phyloP scores from a whole-genome alignment of 2,888 invertebrate genomes.

The Linnaemya vulpina region DNA sequence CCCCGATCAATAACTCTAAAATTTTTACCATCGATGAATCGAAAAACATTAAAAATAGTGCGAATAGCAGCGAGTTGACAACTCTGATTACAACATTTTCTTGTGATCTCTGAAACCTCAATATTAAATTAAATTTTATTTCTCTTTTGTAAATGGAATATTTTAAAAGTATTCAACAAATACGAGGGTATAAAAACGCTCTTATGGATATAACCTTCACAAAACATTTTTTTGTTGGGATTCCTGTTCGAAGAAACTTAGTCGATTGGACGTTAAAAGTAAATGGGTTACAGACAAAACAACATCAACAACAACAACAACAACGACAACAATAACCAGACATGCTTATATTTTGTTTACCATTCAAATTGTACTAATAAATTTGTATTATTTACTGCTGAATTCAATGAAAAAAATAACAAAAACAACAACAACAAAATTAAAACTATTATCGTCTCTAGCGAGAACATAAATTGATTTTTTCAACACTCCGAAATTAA shows the following conservation, averaged over 20 bases:
- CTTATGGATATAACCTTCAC: conserved; percentile 44
- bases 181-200: background rate
- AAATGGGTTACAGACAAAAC: background rate
- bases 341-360: conserved; percentile 13
- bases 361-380: conserved; percentile 11
- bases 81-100: background rate
- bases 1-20: too few relatives aligned
- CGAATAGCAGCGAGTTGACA: too few relatives aligned
- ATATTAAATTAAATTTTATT: background rate
- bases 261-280: background rate
- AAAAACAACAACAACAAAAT: too few relatives aligned
- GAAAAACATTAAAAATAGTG: too few relatives aligned
- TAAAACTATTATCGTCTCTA: background rate
- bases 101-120: background rate
- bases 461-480: conserved; percentile 30
- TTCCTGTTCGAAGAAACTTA: conserved; percentile 46
- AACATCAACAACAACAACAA: too few relatives aligned
- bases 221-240: conserved; percentile 34
- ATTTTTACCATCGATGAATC: too few relatives aligned
- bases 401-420: background rate
- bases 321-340: background rate
- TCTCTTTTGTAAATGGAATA: background rate
- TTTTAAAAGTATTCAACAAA: background rate
- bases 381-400: conserved; percentile 33
- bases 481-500: conserved; percentile 40